These are phyloP conservation scores for Adineta ricciae DNA, from an alignment of 2,888 invertebrate genomes.

Conservation along the genomic window DNA sequence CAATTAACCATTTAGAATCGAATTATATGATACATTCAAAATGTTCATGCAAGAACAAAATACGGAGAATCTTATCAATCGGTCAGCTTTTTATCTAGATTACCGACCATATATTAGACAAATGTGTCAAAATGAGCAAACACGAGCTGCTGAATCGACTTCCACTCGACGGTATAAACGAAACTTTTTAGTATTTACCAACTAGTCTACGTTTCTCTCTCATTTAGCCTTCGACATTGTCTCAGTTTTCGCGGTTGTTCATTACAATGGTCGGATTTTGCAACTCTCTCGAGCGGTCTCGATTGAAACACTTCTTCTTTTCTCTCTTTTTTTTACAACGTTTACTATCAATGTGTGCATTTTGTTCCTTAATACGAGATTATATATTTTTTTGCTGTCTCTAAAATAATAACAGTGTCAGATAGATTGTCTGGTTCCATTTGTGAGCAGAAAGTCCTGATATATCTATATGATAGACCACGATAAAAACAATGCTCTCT, in stretches of 20 bases:
- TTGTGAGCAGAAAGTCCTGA: not conserved
- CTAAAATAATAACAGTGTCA: not conserved
- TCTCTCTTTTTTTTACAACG: not conserved
- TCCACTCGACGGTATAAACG: not conserved
- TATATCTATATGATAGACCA: not conserved
- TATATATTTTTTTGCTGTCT: not conserved
- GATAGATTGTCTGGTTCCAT: not conserved
- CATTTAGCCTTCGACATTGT: conserved; percentile 1
- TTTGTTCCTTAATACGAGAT: not conserved
- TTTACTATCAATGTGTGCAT: not conserved
- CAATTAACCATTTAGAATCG: not conserved
- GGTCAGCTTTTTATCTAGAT: not conserved
- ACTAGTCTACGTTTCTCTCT: not conserved
- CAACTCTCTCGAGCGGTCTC: not conserved
- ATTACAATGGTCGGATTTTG: not conserved
- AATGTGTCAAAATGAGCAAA: not conserved
- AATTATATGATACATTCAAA: not conserved
- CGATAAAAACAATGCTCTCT: not conserved
- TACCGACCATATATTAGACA: conserved; percentile 15
- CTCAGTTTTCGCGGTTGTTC: not conserved
- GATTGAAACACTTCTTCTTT: not conserved
- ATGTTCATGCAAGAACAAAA: not conserved
- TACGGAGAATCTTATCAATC: not conserved
- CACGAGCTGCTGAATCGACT: not conserved
- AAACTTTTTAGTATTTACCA: not conserved